These are phyloP conservation scores for Larimichthys crocea DNA, from an alignment of 2,113 vertebrate species.

Conservation along the genomic window DNA sequence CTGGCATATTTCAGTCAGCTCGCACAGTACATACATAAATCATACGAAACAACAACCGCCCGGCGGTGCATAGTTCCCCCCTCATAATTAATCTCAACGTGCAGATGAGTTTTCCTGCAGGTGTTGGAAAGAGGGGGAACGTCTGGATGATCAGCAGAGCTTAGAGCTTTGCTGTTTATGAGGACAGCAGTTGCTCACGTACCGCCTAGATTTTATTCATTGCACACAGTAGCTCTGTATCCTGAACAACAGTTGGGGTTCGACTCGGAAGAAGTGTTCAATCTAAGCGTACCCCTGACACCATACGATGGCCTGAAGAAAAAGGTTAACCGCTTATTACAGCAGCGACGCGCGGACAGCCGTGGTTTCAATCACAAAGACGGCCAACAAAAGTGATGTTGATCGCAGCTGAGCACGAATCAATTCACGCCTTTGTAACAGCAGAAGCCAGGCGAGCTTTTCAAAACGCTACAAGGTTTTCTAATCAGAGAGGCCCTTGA, in stretches of 20 bases:
- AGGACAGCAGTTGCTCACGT: no score
- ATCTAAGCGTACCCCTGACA: background rate
- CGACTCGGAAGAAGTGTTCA: background rate
- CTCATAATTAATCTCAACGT: background rate
- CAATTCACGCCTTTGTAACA: background rate
- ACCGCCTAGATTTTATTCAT: no score
- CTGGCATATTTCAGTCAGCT: no score
- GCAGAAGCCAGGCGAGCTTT: no score
- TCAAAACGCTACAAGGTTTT: background rate
- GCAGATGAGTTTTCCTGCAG: background rate
- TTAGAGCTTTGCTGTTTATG: no score
- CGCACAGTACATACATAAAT: background rate
- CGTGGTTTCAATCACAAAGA: background rate
- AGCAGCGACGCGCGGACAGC: background rate
- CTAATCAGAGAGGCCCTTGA: background rate
- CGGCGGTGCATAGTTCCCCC: background rate
- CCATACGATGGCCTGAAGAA: background rate
- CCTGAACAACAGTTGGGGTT: background rate
- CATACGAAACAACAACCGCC: background rate
- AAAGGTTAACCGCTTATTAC: background rate
- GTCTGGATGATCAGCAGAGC: background rate
- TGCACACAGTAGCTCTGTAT: no score
- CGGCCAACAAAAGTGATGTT: background rate
- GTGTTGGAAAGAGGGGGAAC: background rate
- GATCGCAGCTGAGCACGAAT: background rate